Conservation (phyloP, 2,797 vertebrate genomes). For the Leptodactylus fallax region DNA sequence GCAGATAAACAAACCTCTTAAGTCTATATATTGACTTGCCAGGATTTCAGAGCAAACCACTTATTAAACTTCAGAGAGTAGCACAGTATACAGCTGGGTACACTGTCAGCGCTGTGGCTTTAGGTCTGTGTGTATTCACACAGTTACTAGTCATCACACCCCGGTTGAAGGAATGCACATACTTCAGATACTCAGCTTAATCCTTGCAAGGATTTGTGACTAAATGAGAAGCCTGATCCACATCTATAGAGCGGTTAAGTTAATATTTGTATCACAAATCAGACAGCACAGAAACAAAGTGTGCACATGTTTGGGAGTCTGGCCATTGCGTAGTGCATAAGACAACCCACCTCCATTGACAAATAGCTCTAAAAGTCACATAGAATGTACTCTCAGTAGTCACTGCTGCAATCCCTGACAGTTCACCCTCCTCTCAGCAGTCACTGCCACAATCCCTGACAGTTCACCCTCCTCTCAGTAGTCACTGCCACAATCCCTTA, state of each 20-base stretch:
- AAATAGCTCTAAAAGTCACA: no score
- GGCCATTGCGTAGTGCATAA: neutral
- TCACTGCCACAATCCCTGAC: no score
- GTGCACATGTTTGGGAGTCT: neutral
- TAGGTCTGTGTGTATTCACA: conserved; percentile 27
- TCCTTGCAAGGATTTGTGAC: conserved; percentile 44
- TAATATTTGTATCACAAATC: conserved; percentile 50
- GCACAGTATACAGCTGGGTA: neutral
- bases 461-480: no score
- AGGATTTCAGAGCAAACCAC: conserved; percentile 9
- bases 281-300: conserved; percentile 30
- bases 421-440: no score
- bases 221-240: conserved; percentile 45
- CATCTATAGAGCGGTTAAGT: conserved; percentile 27
- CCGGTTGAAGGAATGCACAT: conserved; percentile 38
- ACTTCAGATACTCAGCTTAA: conserved; percentile 44
- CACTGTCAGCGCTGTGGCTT: conserved; percentile 13
- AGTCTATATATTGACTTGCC: conserved; percentile 21
- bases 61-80: conserved; percentile 1
- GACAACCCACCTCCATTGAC: neutral
- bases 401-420: no score
- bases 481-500: no score
- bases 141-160: conserved; percentile 20
- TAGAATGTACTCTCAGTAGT: no score
- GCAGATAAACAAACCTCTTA: conserved; percentile 30